Base-by-base conservation (phyloP, 2,888 invertebrate species). In the Trachelus tabidus region DNA sequence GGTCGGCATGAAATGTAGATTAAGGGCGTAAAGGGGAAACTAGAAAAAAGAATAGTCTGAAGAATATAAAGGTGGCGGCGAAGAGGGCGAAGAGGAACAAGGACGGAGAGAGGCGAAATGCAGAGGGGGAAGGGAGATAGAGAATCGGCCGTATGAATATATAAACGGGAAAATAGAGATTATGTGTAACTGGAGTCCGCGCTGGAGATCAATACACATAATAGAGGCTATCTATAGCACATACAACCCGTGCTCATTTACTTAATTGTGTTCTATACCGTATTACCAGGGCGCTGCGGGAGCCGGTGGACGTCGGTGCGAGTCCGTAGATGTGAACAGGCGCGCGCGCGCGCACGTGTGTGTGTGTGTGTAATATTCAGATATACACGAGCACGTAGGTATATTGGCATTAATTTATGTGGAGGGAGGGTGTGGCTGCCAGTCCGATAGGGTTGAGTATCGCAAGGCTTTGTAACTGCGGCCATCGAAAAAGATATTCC, bases 161-260 rank as follows among this genome's bases (percentile, higher is more conserved):
- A 89, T 85, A 88, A 88, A 88, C 89, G 90, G 90, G 90, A 89
- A 89, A 90, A 90, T 89, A 90, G 89, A 88, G 90, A 90, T 89
- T 90, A 89, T 89, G 89, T 88, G 88, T 88, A 88, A 90, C 88
- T 86, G 87, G 88, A 90, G 89, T 89, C 88, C 87, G 88, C 87
- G 86, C 87, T 87, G 87, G 88, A 90, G 90, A 91, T 91, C 91
- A 91, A 91, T 91, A 91, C 90, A 90, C 89, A 89, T 90, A 91
- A 91, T 90, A 90, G 90, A 89, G 89, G 89, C 86, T 90, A 90
- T 90, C 90, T 90, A 89, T 90, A 91, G 90, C 86, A 87, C 86
- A 87, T 89, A 87, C 90, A 90, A 89, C 90, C 90, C 90, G 89
- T 89, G 89, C 91, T 91, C 91, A 91, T 91, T 91, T 91, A 91